Evolutionary conservation across 2,113 vertebrate species (phyloP), one percentile per base, ranked within the genome.

Genomic region (Thalassarche chlororhynchos): DNA sequence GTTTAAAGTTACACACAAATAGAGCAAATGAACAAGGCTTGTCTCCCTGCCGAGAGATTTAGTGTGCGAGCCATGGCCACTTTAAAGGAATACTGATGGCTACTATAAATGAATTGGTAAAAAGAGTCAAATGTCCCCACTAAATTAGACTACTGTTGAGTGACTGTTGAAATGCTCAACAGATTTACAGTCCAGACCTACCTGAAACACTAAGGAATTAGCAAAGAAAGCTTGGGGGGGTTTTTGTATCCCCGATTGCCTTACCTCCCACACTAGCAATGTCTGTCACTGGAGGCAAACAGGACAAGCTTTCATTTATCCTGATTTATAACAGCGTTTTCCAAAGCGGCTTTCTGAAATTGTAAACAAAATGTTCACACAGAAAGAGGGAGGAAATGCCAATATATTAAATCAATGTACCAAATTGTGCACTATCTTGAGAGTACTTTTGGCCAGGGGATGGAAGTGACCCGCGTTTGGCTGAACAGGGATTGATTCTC

Each of bases 331-430:
- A 44, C 26, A 71, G 75, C 29, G 8, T 68, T 94, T 87, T 91
- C 60, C 85, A 66, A 47, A 95, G 68, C 71, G 84, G n/a, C 91
- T 96, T 88, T 34, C 28, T 80, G 89, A 74, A 80, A 80, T 36
- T 62, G 57, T 96, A 92, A 96, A 83, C 84, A 89, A 57, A 89
- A 70, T 74, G 74, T 79, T 92, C 80, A 36, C 46, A 47, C 51
- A 83, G 86, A 54, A 86, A 90, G 54, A 89, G 80, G 40, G 70
- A 91, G 65, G 49, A 79, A 89, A 95, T 89, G 90, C 88, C 96
- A 93, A 95, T 97, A 94, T 84, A 81, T 90, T 94, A 86, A 92
- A 84, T 93, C 93, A 87, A 72, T 94, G 57, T 58, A 79, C 77
- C 66, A 87, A 94, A 96, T 21, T 80, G 78, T 91, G 36, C 1